Evolutionary conservation across 2,113 vertebrate genomes (phyloP), one percentile per base, ranked within the genome.

Genomic region (Notothenia coriiceps): DNA sequence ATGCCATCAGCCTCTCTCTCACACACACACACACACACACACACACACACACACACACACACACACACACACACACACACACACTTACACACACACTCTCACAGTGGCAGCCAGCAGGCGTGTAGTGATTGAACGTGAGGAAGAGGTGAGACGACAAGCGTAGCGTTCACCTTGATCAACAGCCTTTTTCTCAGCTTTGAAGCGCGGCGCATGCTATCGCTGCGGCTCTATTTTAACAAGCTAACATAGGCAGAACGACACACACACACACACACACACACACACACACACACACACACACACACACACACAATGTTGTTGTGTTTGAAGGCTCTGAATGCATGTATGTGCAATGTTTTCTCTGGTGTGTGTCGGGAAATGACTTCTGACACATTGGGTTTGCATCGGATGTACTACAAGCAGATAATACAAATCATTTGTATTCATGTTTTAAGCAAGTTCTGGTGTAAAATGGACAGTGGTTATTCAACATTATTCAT

Each of bases 101-200:
- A 61, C 80, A 55, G 33, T n/a, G 64, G 1, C 78, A 74, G 77
- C 62, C 63, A 62, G 71, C 77, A 74, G 79, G 79, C 59, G 20
- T 74, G 85, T 79, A 74, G 80, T 80, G 89, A 76, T 73, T 87
- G 82, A 83, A 85, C 67, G 76, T 71, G 86, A 80, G 76, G 40
- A 44, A 77, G 77, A 89, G 87, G 64, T 63, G 51, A 81, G 86
- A 81, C 82, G 86, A 87, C 87, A 88, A 82, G 90, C 86, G 67
- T 86, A 80, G 86, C 86, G 63, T 90, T 89, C 88, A 90, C 92
- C 90, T 93, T 91, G 90, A 92, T 93, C 89, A 90, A 64, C 87
- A 51, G 77, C 86, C 76, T 51, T 84, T 29, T 84, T 87, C 89
- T 74, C 14, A 6, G 86, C 86, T 91, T 86, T 89, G 87, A 92